phyloP scores from a whole-genome alignment of 2,113 vertebrate genomes.

The Microcebus jonahi region DNA sequence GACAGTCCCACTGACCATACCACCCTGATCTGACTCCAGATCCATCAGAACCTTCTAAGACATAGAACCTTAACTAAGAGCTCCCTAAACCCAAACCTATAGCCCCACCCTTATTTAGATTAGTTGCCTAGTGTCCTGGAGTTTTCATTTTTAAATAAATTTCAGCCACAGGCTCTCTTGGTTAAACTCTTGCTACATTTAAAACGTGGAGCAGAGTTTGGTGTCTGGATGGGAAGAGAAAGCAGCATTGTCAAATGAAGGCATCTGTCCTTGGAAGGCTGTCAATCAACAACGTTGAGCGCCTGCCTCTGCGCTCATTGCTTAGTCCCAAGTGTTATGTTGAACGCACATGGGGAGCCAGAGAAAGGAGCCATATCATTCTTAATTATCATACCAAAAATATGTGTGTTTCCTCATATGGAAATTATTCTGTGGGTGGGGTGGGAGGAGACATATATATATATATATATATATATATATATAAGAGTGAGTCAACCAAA shows the following conservation, averaged over 20 bases:
- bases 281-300: not conserved
- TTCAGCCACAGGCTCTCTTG: not conserved
- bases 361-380: not conserved
- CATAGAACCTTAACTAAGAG: not conserved
- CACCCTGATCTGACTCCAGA: not conserved
- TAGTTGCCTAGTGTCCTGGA: not conserved
- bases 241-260: not conserved
- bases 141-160: not conserved
- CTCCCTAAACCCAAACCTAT: not conserved
- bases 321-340: not conserved
- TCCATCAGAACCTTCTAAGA: not conserved
- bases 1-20: not conserved
- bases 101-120: not conserved
- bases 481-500: constrained; percentile 4
- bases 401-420: not conserved
- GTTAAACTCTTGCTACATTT: not conserved
- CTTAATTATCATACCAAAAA: not conserved
- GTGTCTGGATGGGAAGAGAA: not conserved
- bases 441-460: not conserved
- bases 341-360: not conserved
- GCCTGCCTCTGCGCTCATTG: not conserved
- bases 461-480: not conserved
- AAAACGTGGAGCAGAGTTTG: not conserved
- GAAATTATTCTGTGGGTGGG: not conserved
- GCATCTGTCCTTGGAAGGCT: not conserved